Evolutionary conservation across 2,113 vertebrate genomes (phyloP).

Genomic region (Ptilonorhynchus violaceus): DNA sequence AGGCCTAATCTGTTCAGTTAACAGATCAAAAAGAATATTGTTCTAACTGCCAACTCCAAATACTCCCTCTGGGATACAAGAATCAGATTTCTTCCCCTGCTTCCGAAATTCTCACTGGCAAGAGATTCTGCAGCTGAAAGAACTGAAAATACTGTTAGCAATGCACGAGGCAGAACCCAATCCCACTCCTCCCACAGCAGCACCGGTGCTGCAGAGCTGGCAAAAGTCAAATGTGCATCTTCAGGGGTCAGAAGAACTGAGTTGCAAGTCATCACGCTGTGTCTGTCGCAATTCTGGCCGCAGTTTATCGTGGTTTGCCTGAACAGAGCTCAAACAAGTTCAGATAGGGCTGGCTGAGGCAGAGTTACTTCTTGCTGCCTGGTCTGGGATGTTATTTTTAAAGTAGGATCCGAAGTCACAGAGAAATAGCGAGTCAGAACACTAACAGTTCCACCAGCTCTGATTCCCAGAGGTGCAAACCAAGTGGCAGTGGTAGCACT

Average conservation of each 20-base stretch:
- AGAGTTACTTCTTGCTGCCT: background rate
- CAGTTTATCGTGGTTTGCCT: background rate
- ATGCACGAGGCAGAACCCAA: rapidly evolving
- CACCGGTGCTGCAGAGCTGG: rapidly evolving
- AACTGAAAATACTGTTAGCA: background rate
- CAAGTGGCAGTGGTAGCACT: rapidly evolving
- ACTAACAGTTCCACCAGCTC: background rate
- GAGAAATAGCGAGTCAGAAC: background rate
- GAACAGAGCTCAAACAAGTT: background rate
- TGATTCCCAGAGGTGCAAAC: background rate
- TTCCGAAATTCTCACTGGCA: background rate
- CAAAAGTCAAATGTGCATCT: background rate
- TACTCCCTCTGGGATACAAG: background rate
- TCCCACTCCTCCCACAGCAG: background rate
- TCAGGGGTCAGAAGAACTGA: background rate
- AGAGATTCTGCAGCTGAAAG: background rate
- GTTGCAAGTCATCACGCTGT: rapidly evolving
- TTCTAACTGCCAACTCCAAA: conserved; percentile 51
- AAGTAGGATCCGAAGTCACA: background rate
- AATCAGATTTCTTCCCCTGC: conserved; percentile 29
- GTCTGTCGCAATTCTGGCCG: rapidly evolving
- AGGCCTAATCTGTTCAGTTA: conserved; percentile 26
- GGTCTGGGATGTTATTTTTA: background rate
- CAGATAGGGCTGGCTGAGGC: background rate
- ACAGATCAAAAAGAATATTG: conserved; percentile 49